A percentile compares a stretch with the other conserved stretches of the same genome.
These are phyloP conservation scores for Botia almorhae DNA, from an alignment of 2,797 vertebrate genomes.

Conservation along the genomic window DNA sequence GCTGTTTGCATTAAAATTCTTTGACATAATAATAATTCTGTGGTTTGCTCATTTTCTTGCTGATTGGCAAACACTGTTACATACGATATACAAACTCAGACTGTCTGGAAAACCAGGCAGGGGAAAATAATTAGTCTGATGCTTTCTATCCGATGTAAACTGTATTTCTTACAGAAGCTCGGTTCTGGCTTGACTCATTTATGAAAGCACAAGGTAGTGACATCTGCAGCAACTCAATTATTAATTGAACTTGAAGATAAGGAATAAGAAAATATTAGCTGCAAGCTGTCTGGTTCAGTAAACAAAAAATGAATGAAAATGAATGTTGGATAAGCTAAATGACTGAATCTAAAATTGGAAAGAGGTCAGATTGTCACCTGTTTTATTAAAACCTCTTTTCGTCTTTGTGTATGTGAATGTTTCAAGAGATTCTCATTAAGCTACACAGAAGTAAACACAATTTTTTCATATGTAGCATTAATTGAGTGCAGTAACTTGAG, in stretches of 20 bases:
- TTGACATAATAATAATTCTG: slow-evolving; percentile 14
- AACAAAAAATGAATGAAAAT: slow-evolving; percentile 7
- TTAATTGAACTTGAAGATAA: slow-evolving; percentile 31
- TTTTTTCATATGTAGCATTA: neutral
- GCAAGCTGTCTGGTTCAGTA: slow-evolving; percentile 24
- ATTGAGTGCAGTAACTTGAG: no score
- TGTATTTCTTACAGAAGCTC: neutral
- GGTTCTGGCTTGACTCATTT: neutral
- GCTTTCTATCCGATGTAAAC: neutral
- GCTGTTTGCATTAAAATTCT: slow-evolving; percentile 14
- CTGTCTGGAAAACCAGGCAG: neutral
- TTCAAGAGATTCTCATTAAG: neutral
- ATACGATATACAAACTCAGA: neutral
- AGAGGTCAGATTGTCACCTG: neutral
- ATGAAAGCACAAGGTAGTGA: slow-evolving; percentile 1
- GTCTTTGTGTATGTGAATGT: neutral
- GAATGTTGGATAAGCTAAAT: neutral
- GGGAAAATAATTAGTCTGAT: slow-evolving; percentile 11
- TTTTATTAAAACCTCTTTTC: neutral
- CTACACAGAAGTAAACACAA: neutral
- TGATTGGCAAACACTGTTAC: neutral
- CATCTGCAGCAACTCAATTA: slow-evolving; percentile 20
- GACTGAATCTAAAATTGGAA: slow-evolving; percentile 18
- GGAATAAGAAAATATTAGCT: slow-evolving; percentile 20
- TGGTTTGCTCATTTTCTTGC: slow-evolving; percentile 10